Base-by-base conservation (phyloP, 1,140 invertebrate species). In the Lepidurus packardi region DNA sequence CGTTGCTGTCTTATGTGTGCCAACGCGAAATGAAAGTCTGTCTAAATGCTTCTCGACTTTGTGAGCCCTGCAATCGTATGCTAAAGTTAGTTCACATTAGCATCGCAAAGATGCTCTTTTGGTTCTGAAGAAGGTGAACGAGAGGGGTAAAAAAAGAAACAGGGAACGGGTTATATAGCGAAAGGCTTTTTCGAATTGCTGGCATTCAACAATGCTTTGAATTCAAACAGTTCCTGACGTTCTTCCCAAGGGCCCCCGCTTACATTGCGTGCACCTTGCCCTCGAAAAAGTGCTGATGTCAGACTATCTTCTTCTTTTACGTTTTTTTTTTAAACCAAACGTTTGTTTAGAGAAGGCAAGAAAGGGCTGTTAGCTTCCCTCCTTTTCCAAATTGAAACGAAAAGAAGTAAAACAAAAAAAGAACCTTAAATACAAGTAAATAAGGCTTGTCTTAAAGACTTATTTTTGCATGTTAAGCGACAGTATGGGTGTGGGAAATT, bases 181-280 rank as follows among this genome's bases (percentile, higher is more conserved):
- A 9, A 65, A 65, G 53, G n/a, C 47, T 65, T 65, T 7, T 65
- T 13, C 53, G 21, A 13, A n/a, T n/a, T 65, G 53, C 21, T 65
- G n/a, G 53, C 53, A 21, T 65, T 65, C 21, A 65, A 65, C 53
- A 65, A 65, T 65, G 53, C 53, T 65, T 65, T 65, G 53, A 65
- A 65, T 65, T 65, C 53, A 65, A 16, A 65, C 21, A 65, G 21
- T 65, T 65, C 53, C 53, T 65, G 53, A 65, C 53, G 53, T 65
- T 65, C 53, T 21, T 47, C 16, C 45, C 21, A n/a, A 65, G 53
- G 16, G 53, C 21, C 13, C 34, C 21, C 53, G 53, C 53, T 65
- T 65, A 65, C 53, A 65, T 65, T 65, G 53, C 53, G 53, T 65
- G 53, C 53, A 65, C 53, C 53, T 65, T 65, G 53, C 53, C 53